Evolutionary conservation across 2,888 invertebrate genomes (phyloP).

Genomic region (Tachina fera): DNA sequence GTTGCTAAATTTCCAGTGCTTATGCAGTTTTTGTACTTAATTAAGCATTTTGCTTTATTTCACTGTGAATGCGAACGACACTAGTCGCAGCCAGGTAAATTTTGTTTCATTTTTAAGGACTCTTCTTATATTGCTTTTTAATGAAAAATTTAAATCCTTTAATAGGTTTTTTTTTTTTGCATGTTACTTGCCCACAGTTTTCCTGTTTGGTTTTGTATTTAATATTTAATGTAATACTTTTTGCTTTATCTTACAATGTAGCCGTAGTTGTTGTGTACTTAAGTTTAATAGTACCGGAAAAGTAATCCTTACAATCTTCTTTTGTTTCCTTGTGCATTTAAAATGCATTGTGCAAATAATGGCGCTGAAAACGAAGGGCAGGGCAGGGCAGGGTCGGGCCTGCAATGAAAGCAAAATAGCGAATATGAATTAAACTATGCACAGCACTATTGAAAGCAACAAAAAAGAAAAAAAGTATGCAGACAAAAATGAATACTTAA

Average conservation of each 20-base stretch:
- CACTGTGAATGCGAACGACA: too few species aligned
- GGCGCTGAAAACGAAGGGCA: constrained; percentile 26
- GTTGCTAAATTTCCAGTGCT: too few species aligned
- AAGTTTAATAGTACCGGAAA: constrained; percentile 64
- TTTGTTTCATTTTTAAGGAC: too few species aligned
- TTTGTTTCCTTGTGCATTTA: constrained; percentile 59
- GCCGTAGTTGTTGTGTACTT: constrained; percentile 43
- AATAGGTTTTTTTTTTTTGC: constrained; percentile 15
- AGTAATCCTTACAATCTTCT: constrained; percentile 59
- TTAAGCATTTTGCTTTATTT: too few species aligned
- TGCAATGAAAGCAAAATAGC: constrained; percentile 2
- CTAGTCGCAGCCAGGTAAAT: too few species aligned
- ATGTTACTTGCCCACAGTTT: constrained; percentile 20
- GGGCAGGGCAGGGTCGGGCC: constrained; percentile 6
- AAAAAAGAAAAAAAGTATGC: background rate
- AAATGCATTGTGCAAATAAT: constrained; percentile 46
- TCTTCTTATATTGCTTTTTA: background rate
- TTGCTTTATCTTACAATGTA: constrained; percentile 37
- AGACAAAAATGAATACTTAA: constrained; percentile 8
- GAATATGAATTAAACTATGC: constrained; percentile 16
- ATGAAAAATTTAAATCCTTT: constrained; percentile 2
- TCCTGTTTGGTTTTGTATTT: constrained; percentile 60
- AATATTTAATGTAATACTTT: constrained; percentile 72
- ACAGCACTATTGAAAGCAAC: background rate
- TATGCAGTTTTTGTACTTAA: too few species aligned